These are phyloP conservation scores for Prionace glauca DNA, from an alignment of 2,797 vertebrate species.

Conservation along the genomic window DNA sequence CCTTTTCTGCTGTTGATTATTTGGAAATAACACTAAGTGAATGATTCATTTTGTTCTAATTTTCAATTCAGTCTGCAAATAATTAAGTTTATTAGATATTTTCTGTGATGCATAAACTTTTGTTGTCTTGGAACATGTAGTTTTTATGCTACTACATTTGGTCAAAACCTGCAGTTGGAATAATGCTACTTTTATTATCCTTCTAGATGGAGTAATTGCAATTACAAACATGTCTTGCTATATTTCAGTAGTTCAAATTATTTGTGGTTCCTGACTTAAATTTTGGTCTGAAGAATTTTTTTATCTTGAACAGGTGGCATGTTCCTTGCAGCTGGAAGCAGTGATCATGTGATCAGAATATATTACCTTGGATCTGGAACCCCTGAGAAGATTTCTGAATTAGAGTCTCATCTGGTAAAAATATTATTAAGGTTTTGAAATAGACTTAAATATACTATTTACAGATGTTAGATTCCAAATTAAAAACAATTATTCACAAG, in stretches of 20 bases:
- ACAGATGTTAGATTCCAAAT: not conserved
- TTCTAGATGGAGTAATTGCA: not conserved
- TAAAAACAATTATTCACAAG: not conserved
- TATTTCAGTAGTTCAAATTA: slow-evolving; percentile 42
- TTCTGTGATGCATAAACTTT: not conserved
- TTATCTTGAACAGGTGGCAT: slow-evolving; percentile 72
- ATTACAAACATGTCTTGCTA: slow-evolving; percentile 8
- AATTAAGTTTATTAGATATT: not conserved
- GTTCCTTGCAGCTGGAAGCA: slow-evolving; percentile 94
- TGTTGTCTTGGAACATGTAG: slow-evolving; percentile 36
- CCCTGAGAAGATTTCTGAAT: slow-evolving; percentile 88
- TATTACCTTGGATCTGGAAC: slow-evolving; percentile 87
- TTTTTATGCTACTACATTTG: not conserved
- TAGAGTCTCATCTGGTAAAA: slow-evolving; percentile 87
- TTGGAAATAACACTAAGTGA: not conserved
- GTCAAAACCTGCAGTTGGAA: not conserved
- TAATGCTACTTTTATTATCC: too few relatives aligned
- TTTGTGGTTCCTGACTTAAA: not conserved
- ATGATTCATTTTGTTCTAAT: not conserved
- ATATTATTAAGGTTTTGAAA: not conserved
- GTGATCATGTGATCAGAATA: slow-evolving; percentile 93
- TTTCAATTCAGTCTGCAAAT: not conserved
- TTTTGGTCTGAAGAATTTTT: not conserved
- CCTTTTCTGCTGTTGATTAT: not conserved
- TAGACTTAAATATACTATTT: not conserved